These are phyloP conservation scores for Pinctada fucata DNA, from an alignment of 2,888 invertebrate genomes.

Conservation along the genomic window DNA sequence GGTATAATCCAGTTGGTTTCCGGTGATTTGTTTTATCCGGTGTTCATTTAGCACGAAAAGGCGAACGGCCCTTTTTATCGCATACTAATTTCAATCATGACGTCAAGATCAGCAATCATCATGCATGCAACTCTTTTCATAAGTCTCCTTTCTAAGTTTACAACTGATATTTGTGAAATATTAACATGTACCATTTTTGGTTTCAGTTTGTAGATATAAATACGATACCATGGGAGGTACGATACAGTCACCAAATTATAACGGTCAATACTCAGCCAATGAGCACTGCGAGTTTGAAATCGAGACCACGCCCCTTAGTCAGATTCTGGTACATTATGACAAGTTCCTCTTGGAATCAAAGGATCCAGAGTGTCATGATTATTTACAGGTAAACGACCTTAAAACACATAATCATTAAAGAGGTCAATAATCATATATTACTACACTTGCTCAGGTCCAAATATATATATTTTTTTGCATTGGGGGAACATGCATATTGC, in stretches of 20 bases:
- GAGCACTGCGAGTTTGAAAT: slow-evolving; percentile 14
- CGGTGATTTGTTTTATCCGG: no score
- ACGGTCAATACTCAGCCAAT: slow-evolving; percentile 8
- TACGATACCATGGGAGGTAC: slow-evolving; percentile 1
- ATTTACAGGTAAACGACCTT: slow-evolving; percentile 11
- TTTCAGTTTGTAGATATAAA: slow-evolving; percentile 15
- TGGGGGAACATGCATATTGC: not conserved
- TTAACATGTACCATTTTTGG: no score
- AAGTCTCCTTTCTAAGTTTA: no score
- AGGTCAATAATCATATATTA: not conserved
- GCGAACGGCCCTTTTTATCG: no score
- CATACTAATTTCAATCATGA: no score
- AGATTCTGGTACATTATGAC: slow-evolving; percentile 4
- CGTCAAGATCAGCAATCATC: no score
- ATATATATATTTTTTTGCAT: not conserved
- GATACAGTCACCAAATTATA: slow-evolving; percentile 8
- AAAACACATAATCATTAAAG: no score
- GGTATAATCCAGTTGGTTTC: no score
- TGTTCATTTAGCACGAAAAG: no score
- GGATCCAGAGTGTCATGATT: slow-evolving; percentile 11
- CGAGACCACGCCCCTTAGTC: slow-evolving; percentile 1
- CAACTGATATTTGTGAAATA: no score
- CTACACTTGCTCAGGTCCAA: not conserved
- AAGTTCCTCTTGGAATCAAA: slow-evolving; percentile 13
- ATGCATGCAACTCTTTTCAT: no score